Base-by-base conservation (phyloP, 2,797 vertebrate genomes). In the Ibycter americanus region DNA sequence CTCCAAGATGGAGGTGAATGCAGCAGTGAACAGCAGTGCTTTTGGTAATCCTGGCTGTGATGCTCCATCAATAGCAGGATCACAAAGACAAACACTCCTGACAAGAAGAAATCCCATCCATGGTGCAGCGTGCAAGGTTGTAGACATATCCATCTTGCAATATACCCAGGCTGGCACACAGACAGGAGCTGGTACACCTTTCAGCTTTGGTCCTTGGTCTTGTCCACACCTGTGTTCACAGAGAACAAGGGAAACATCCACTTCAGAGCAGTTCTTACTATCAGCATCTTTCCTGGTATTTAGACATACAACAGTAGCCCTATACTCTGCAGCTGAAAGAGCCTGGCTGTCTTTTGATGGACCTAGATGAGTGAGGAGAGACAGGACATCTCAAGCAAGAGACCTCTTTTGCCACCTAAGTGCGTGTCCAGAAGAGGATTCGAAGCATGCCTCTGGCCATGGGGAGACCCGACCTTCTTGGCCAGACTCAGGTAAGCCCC, bases 391-490 rank as follows among this genome's bases (percentile, higher is more conserved):
- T 38, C 74, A 78, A 32, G 36, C 8, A 44, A 61, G n/a, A 74
- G 12, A 27, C 7, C 55, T 8, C 1, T 61, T 91, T 74, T 56
- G 7, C 19, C 32, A 63, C 44, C 23, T 13, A 29, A 34, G 14
- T 15, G 32, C 4, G 15, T 29, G 54, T 38, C 51, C 58, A 85
- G 71, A 92, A 84, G 49, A 71, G 49, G 23, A 78, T 27, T 38
- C 0, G 0, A 68, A 71, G 40, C 32, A n/a, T 8, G 12, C 4
- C 6, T 66, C 46, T 85, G 44, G 23, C 62, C 5, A 0, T 67
- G 25, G 83, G 65, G 65, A 88, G 34, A 62, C n/a, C 59, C 0
- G 0, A 1, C 12, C 44, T 34, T 11, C 56, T 65, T 67, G 52
- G n/a, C 62, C 65, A 82, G 49, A 32, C 77, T 87, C 83, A 40